Conservation (phyloP, 2,888 invertebrate genomes). For the Automeris io region DNA sequence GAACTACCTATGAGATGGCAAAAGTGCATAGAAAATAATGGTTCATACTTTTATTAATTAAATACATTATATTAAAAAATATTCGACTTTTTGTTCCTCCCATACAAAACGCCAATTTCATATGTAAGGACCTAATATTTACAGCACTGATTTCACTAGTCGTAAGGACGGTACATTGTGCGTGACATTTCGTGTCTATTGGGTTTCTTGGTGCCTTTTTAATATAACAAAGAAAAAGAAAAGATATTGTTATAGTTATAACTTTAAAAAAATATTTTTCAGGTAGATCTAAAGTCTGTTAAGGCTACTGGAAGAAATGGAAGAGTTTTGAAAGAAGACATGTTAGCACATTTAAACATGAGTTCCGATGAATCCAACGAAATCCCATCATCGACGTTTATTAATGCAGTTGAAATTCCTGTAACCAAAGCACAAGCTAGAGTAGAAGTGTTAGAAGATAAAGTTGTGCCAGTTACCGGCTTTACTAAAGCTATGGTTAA, state of each 20-base stretch:
- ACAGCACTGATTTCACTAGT: too few relatives aligned
- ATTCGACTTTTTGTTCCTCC: too few relatives aligned
- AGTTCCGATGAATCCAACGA: slow-evolving; percentile 72
- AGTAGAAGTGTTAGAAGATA: slow-evolving; percentile 57
- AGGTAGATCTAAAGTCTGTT: slow-evolving; percentile 83
- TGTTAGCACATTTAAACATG: slow-evolving; percentile 82
- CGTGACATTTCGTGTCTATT: too few relatives aligned
- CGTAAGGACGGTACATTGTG: too few relatives aligned
- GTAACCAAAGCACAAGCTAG: slow-evolving; percentile 31
- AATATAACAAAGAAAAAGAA: background rate
- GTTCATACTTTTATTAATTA: too few relatives aligned
- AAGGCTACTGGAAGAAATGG: slow-evolving; percentile 91
- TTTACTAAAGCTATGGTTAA: slow-evolving; percentile 96
- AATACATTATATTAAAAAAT: too few relatives aligned
- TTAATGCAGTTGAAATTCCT: slow-evolving; percentile 35
- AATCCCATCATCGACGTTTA: slow-evolving; percentile 28
- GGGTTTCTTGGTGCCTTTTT: too few relatives aligned
- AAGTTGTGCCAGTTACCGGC: slow-evolving; percentile 83
- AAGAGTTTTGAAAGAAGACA: slow-evolving; percentile 96
- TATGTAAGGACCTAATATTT: too few relatives aligned
- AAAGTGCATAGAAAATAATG: too few relatives aligned
- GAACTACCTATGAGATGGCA: too few relatives aligned
- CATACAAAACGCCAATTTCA: too few relatives aligned
- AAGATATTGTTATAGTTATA: background rate
- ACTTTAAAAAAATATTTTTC: slow-evolving; percentile 22